Base-by-base conservation (phyloP, 2,888 invertebrate species). In the Heteropelma amictum region DNA sequence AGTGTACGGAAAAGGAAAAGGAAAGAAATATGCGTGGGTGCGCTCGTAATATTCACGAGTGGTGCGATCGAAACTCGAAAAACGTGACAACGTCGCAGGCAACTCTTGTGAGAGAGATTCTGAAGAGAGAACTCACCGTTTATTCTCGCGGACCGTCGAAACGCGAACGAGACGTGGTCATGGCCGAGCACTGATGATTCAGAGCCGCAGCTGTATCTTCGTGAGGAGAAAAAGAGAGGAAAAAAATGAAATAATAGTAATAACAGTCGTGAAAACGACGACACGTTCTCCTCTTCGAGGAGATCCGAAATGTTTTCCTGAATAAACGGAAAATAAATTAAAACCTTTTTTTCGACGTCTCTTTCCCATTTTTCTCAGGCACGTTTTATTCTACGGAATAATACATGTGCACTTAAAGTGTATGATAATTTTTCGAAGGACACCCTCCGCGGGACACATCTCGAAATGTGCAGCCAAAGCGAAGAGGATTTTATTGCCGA, bases 151-250 rank as follows among this genome's bases (percentile, higher is more conserved):
- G 61, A 54, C 54, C 72, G 63, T 69, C 30, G 53, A 33, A 53
- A 10, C 12, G 68, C 67, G 49, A 77, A 70, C 61, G 54, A 58
- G 69, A 63, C 64, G 42, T 23, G 58, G 56, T 67, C 74, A 33
- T 53, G 56, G 45, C n/a, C n/a, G n/a, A n/a, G n/a, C 61, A 42
- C 69, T 72, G 81, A 85, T 85, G 85, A 85, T 85, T 85, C 85
- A 85, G 79, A 84, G 78, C 80, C 84, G n/a, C n/a, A 84, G 84
- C 85, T 85, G 84, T 79, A 80, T 60, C 69, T 56, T 60, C 12
- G 58, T 47, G 8, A 14, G 38, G 64, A 42, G 42, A 40, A 10
- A 42, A 21, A 53, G 21, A 53, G 12, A 45, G 33, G 33, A 21
- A 45, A 14, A 33, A 7, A 42, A 26, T 42, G 26, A 42, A 1